Conservation (phyloP, 2,797 vertebrate genomes). For the Anguilla pacifica region DNA sequence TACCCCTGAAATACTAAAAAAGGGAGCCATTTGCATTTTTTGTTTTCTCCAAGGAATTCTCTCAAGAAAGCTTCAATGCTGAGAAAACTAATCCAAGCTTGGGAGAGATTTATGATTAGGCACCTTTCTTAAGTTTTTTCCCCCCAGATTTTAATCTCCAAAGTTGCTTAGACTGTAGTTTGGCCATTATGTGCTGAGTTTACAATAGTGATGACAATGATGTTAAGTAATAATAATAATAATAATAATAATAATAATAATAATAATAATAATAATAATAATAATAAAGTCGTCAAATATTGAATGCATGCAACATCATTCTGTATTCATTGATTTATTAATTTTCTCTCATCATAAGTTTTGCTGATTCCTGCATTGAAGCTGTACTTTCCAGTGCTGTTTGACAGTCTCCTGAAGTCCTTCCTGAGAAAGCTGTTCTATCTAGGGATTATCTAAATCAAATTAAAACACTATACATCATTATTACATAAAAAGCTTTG, state of each 20-base stretch:
- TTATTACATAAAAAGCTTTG: neutral
- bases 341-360: neutral
- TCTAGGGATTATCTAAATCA: neutral
- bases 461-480: constrained; percentile 1
- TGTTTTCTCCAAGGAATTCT: constrained; percentile 20
- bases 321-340: neutral
- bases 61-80: constrained; percentile 26
- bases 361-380: neutral
- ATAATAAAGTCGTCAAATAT: neutral
- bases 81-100: constrained; percentile 28
- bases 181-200: neutral
- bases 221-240: neutral
- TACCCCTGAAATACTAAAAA: constrained; percentile 37
- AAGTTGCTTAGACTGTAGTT: neutral
- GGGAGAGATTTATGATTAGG: constrained; percentile 32
- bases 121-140: neutral
- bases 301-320: neutral
- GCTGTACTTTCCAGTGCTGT: neutral
- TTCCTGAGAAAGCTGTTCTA: neutral
- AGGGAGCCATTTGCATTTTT: constrained; percentile 22
- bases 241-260: no score
- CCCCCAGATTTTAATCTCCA: constrained; percentile 28
- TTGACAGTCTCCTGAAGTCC: neutral
- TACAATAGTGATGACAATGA: neutral
- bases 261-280: no score